Percentiles rank a stretch among this genome's conserved stretches.
phyloP scores from a whole-genome alignment of 2,797 vertebrate genomes.

The Eospalax fontanierii region DNA sequence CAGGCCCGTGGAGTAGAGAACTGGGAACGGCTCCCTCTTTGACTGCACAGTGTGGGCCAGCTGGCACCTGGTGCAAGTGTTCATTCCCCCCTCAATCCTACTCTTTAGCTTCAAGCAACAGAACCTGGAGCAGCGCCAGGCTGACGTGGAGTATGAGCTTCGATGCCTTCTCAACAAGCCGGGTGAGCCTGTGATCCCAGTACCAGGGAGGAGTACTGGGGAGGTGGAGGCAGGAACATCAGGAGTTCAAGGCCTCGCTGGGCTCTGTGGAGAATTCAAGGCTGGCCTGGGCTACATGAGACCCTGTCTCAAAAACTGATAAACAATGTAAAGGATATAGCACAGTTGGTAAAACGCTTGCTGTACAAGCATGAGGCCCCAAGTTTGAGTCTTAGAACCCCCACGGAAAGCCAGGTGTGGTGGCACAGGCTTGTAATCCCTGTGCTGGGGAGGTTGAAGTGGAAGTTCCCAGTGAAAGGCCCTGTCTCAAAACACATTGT shows the following conservation, averaged over 20 bases:
- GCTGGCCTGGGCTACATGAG: neutral
- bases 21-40: neutral
- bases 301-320: too few relatives aligned
- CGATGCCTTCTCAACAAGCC: slow-evolving; percentile 96
- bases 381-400: neutral
- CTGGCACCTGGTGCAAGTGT: accelerated
- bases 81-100: neutral
- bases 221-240: neutral
- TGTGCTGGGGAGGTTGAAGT: too few relatives aligned
- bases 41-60: neutral
- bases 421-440: too few relatives aligned
- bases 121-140: slow-evolving; percentile 95
- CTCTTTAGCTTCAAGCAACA: slow-evolving; percentile 94
- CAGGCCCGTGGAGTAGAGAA: neutral
- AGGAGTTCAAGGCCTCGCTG: neutral
- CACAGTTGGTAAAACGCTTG: too few relatives aligned
- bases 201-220: neutral
- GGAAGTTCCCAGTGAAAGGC: too few relatives aligned
- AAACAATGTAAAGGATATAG: too few relatives aligned
- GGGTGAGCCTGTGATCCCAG: slow-evolving; percentile 86
- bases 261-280: neutral
- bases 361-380: neutral
- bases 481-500: too few relatives aligned
- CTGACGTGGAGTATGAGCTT: slow-evolving; percentile 95
- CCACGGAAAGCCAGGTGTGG: too few relatives aligned